Percentiles rank a stretch among this genome's conserved stretches.
phyloP scores from a whole-genome alignment of 2,113 vertebrate species.

The Chloebia gouldiae region DNA sequence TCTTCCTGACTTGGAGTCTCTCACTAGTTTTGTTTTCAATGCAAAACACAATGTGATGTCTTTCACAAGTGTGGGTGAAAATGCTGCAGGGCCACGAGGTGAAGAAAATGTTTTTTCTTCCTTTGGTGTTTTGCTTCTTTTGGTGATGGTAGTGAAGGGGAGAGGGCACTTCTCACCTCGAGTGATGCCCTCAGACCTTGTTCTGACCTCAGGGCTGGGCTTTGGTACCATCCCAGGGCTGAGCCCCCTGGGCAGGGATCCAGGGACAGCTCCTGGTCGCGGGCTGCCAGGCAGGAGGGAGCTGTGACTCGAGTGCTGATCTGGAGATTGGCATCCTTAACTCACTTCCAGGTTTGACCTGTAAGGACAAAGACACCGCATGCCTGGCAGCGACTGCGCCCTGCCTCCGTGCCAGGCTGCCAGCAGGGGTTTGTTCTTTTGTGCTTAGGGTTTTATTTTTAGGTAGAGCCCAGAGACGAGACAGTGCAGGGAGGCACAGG shows the following conservation, averaged over 20 bases:
- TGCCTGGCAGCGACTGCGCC: slow-evolving; percentile 7
- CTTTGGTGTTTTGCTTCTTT: not conserved
- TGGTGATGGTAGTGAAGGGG: not conserved
- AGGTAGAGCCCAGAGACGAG: not conserved
- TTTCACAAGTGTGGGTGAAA: not conserved
- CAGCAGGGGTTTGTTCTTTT: not conserved
- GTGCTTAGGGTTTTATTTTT: slow-evolving; percentile 53
- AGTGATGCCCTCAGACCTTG: not conserved
- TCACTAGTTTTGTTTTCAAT: too few relatives aligned
- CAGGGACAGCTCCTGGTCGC: not conserved
- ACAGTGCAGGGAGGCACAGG: not conserved
- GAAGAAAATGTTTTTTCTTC: not conserved
- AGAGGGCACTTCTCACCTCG: not conserved
- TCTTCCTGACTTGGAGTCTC: too few relatives aligned
- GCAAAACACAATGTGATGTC: not conserved
- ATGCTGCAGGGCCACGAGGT: fast-evolving
- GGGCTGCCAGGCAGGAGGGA: not conserved
- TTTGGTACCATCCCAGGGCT: not conserved
- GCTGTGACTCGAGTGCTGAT: not conserved
- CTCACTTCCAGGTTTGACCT: slow-evolving; percentile 25
- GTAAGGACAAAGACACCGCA: slow-evolving; percentile 30
- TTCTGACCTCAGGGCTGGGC: fast-evolving
- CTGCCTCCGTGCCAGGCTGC: slow-evolving; percentile 32
- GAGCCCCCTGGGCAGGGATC: not conserved
- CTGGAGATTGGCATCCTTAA: slow-evolving; percentile 10